Evolutionary conservation across 2,888 invertebrate genomes (phyloP).

Genomic region (Ceratothoa steindachneri): DNA sequence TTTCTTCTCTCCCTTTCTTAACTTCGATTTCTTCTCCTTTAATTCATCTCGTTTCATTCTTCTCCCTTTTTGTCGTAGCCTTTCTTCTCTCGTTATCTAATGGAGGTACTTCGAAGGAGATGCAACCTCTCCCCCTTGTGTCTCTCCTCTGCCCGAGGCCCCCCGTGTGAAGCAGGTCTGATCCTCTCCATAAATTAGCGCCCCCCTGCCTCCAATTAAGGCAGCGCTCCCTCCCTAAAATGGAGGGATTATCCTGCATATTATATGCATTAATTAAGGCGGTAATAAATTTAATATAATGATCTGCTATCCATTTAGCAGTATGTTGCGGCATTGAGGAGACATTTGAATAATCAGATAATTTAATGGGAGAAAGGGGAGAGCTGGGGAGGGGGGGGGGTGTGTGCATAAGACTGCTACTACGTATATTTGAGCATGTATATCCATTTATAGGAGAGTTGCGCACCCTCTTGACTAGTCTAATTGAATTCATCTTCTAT

Average conservation of each 20-base stretch:
- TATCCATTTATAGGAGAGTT: background rate
- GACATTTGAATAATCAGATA: background rate
- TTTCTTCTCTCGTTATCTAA: background rate
- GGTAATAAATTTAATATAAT: background rate
- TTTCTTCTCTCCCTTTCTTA: too few relatives aligned
- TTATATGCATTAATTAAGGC: background rate
- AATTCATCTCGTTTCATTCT: too few relatives aligned
- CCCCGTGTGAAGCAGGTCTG: background rate
- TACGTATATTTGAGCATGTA: background rate
- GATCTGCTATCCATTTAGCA: background rate
- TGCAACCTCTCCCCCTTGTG: background rate
- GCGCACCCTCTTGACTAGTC: too few relatives aligned
- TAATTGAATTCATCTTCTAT: too few relatives aligned
- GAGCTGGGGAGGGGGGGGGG: background rate
- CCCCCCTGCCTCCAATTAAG: background rate
- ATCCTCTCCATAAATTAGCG: constrained; percentile 2
- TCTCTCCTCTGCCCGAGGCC: background rate
- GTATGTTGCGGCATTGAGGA: background rate
- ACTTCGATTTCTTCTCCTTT: too few relatives aligned
- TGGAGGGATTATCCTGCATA: background rate
- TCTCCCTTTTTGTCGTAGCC: too few relatives aligned
- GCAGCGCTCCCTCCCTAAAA: background rate
- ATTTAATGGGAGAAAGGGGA: background rate
- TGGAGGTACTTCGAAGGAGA: background rate
- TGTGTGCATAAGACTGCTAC: background rate